These are phyloP conservation scores for Troides aeacus DNA, from an alignment of 2,888 invertebrate species.

Conservation along the genomic window DNA sequence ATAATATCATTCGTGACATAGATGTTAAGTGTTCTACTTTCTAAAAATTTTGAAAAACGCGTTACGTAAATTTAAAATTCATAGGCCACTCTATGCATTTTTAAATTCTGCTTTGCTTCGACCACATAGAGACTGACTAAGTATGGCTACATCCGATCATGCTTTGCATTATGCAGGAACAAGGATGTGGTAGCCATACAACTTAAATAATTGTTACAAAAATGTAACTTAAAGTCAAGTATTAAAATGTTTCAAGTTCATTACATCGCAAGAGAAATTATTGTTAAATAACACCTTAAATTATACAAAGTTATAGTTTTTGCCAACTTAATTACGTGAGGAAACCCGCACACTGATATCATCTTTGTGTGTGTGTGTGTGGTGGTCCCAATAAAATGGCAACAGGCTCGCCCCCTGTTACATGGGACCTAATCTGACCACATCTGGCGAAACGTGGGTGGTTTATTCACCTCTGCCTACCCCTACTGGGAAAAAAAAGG, in stretches of 20 bases:
- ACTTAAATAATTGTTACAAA: not conserved
- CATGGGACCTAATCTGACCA: too few relatives aligned
- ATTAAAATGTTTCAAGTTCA: not conserved
- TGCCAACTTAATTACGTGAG: not conserved
- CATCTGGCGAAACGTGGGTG: too few relatives aligned
- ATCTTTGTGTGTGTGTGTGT: too few relatives aligned
- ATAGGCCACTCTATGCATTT: constrained; percentile 8
- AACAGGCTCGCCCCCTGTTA: too few relatives aligned
- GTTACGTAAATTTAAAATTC: not conserved
- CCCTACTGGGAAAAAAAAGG: too few relatives aligned
- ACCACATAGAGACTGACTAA: constrained; percentile 12
- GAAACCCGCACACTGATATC: too few relatives aligned
- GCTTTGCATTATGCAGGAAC: constrained; percentile 7
- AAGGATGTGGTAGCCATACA: constrained; percentile 5
- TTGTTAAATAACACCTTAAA: not conserved
- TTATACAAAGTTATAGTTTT: not conserved
- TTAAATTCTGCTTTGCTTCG: constrained; percentile 1
- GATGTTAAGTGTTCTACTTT: not conserved
- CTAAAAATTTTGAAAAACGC: constrained; percentile 2
- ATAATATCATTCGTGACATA: not conserved
- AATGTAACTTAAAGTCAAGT: not conserved
- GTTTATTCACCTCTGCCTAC: too few relatives aligned
- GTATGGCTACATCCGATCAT: not conserved
- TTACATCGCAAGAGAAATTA: too few relatives aligned
- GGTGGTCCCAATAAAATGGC: too few relatives aligned